A percentile compares a stretch with the other conserved stretches of the same genome.
Evolutionary conservation across 2,113 vertebrate species (phyloP).

Genomic region (Amazona vittata): DNA sequence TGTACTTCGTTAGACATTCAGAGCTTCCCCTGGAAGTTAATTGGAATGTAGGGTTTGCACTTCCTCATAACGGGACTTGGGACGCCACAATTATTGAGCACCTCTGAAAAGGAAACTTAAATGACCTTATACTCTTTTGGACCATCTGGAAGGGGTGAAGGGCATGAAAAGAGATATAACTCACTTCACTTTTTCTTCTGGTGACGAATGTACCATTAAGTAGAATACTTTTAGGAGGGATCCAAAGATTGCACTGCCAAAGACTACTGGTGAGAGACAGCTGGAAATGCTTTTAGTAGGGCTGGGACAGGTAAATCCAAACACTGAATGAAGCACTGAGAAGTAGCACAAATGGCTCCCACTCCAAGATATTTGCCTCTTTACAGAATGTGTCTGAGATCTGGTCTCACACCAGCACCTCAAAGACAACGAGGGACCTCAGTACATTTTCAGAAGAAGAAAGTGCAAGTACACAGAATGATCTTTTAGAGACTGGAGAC

Average conservation of each 20-base stretch:
- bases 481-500: background rate
- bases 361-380: background rate
- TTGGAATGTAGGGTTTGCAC: background rate
- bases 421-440: background rate
- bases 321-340: background rate
- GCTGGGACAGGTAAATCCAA: background rate
- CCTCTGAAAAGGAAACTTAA: background rate
- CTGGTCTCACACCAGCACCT: background rate
- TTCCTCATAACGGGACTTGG: conserved; percentile 50
- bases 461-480: background rate
- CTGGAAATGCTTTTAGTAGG: background rate
- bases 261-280: background rate
- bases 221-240: background rate
- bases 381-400: background rate
- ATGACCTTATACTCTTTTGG: background rate
- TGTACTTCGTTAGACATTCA: conserved; percentile 19
- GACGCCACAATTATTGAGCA: background rate
- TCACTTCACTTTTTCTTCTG: background rate
- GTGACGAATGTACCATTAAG: background rate
- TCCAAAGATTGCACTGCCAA: background rate
- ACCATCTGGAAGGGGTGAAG: background rate
- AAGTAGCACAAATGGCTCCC: background rate
- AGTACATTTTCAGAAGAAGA: background rate
- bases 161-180: background rate
- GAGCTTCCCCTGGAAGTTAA: conserved; percentile 31